Evolutionary conservation across 2,888 invertebrate genomes (phyloP), one percentile per base, ranked within the genome.

Genomic region (Drosophila neonasuta): DNA sequence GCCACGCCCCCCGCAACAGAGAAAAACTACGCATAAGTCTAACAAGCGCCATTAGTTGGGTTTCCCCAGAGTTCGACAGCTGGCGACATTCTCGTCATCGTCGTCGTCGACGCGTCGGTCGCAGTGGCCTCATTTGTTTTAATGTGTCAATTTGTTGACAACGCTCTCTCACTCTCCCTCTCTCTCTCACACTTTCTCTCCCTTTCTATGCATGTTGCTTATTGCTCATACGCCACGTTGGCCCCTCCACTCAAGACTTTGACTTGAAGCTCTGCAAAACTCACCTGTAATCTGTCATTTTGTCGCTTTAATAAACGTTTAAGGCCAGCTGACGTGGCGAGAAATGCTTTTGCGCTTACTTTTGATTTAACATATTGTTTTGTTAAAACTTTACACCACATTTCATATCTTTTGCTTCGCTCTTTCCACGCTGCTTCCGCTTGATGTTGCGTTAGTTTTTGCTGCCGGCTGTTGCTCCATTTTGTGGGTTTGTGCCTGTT

Each of bases 81-180:
- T 82, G 86, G 57, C 72, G 39, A 61, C 49, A 57, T 64, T 72
- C 73, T 64, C 80, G 66, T 58, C 62, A 69, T 58, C 34, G 6
- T 30, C 30, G 30, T 20, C 17, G 30, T 30, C 30, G 30, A 8
- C 7, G 7, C 30, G 30, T 32, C 59, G 73, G 69, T 71, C 82
- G 67, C 84, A 84, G 73, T 81, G 83, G 85, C 87, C 83, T 84
- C 83, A 84, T 84, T 84, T 86, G 85, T 86, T 84, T 84, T 84
- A 84, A 84, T 84, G 87, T 84, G 83, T 84, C 83, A 84, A 84
- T 84, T 84, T 84, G 83, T 84, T 83, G 86, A 85, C 80, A 71
- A 63, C 59, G 59, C 61, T 32, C 44, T n/a, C 1, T 11, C 50
- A 3, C 17, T 15, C 15, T 1, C 15, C 15, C 29, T 29, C 13